Evolutionary conservation across 2,888 invertebrate genomes (phyloP), one percentile per base, ranked within the genome.

Genomic region (Phaonia tiefii): DNA sequence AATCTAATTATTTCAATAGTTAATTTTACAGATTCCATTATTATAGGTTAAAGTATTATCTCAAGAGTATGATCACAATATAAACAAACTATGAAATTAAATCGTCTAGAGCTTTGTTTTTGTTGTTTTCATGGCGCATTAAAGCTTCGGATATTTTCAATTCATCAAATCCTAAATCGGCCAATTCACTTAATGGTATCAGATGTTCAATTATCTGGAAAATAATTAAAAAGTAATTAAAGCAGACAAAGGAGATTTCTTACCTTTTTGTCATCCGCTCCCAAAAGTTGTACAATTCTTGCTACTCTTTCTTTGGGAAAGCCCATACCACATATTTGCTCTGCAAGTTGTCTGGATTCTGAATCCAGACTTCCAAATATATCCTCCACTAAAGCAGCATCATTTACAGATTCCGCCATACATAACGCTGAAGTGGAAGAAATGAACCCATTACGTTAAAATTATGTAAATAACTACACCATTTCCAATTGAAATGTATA

Each of bases 231-330:
- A 0, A 42, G 2, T 44, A 44, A 25, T 26, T 26, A 11, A n/a
- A 25, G n/a, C 15, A 65, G n/a, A n/a, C n/a, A n/a, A n/a, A n/a
- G 31, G 31, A 31, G 8, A 31, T 8, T 3, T 71, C 13, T 11
- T 89, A 96, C 96, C 93, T 96, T 96, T 91, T 96, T 97, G 91
- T 97, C 96, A 92, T 96, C 95, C 88, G 92, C 93, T 76, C 97
- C 97, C 83, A 96, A 92, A 66, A 94, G 92, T 85, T 94, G 93
- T 84, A 95, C 95, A n/a, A 96, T 95, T 85, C 96, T 93, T 4
- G 95, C 94, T 17, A 96, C 96, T 89, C 96, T 93, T 76, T 95
- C 93, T 69, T 95, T 89, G 0, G 96, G 95, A 88, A 98, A 98
- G 0, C 98, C 98, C 98, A 98, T 98, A 80, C 94, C 93, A 86